Conservation (phyloP, 2,888 invertebrate genomes). For the Cephus rjabovi region DNA sequence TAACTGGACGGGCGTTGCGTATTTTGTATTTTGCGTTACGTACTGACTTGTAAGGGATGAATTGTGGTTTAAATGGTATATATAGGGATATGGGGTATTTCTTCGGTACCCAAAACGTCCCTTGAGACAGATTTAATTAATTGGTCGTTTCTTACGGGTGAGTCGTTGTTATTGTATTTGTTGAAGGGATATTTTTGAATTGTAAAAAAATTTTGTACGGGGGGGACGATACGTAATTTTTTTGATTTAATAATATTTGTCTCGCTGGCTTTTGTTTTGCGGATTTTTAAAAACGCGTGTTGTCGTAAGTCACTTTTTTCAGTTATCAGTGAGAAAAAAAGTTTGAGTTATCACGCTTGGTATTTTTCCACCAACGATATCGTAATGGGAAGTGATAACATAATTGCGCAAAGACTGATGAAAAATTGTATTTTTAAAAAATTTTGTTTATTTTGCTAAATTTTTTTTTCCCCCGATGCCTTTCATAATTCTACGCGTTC, state of each 20-base stretch:
- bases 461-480: conserved; percentile 10
- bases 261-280: no score
- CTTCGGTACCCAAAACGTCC: neutral
- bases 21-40: neutral
- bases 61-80: neutral
- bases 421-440: conserved; percentile 26
- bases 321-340: neutral
- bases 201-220: no score
- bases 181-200: no score
- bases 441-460: conserved; percentile 14
- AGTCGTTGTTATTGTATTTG: no score
- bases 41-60: neutral
- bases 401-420: neutral
- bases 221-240: no score
- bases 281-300: no score
- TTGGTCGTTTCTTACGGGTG: neutral
- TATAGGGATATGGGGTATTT: neutral
- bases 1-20: neutral
- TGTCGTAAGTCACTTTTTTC: neutral
- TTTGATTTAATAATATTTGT: no score
- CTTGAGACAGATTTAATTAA: neutral
- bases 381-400: neutral
- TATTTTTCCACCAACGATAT: neutral
- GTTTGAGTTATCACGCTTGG: neutral
- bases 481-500: neutral